A percentile compares a stretch with the other conserved stretches of the same genome.
Evolutionary conservation across 1,140 invertebrate species (phyloP).

Genomic region (Brachionus plicatilis): DNA sequence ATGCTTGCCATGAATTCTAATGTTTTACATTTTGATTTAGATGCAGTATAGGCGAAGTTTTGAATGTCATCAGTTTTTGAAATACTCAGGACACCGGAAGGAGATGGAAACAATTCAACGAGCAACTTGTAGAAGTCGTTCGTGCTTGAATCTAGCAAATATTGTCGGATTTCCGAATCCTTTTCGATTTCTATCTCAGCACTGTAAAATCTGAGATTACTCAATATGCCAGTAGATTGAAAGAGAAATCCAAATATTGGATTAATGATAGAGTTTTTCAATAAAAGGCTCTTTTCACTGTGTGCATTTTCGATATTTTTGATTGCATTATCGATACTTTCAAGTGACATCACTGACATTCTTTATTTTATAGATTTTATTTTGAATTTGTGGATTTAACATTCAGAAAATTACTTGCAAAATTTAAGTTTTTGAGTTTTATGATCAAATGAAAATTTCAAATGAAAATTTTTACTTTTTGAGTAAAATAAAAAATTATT

Average conservation of each 20-base stretch:
- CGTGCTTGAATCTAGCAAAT: neutral
- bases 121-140: neutral
- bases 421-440: too few relatives aligned
- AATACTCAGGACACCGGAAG: neutral
- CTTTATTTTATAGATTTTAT: too few relatives aligned
- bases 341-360: neutral
- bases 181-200: neutral
- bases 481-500: too few relatives aligned
- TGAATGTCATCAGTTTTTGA: neutral
- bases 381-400: too few relatives aligned
- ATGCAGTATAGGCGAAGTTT: neutral
- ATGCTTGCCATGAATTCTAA: neutral
- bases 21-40: neutral
- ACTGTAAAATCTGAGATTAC: slow-evolving; percentile 28
- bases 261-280: slow-evolving; percentile 30
- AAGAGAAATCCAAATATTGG: slow-evolving; percentile 26
- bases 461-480: too few relatives aligned
- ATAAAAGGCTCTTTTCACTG: neutral
- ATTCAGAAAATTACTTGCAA: too few relatives aligned
- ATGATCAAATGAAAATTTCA: too few relatives aligned
- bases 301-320: neutral
- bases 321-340: neutral
- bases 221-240: slow-evolving; percentile 32
- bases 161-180: neutral
- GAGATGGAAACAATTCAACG: slow-evolving; percentile 23